Evolutionary conservation across 1,140 invertebrate genomes (phyloP), one percentile per base, ranked within the genome.

Genomic region (Caenorhabditis latens): DNA sequence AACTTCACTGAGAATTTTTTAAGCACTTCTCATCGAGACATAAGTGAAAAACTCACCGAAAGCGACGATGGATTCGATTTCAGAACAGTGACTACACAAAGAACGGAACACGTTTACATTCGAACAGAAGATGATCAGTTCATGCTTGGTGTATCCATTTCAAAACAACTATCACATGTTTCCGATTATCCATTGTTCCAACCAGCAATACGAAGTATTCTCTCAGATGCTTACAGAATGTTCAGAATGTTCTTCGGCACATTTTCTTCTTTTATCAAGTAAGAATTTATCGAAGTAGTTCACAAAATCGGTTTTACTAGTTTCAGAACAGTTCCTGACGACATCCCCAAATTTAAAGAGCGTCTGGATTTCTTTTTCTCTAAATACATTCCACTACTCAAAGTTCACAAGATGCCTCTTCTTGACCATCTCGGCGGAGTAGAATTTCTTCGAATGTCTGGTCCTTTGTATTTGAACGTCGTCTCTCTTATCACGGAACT

Each of bases 191-290:
- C 84, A 4, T 43, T 89, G 6, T 84, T 85, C 71, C 67, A 83
- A 32, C 86, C 89, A 21, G 82, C 87, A 9, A 50, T 89, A 24
- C 58, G 86, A 24, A 87, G 85, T 42, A 84, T 89, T 50, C 53
- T 89, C 13, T 53, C 58, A 13, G 82, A 87, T 21, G 55, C 89
- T 11, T 89, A 89, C 57, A 89, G 84, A 75, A 89, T 88, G 84
- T 89, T 89, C 48, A 53, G 85, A 32, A 83, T 89, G n/a, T 89
- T 89, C 57, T 89, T 89, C 48, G 89, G 89, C n/a, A 88, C 85
- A 2, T 87, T 89, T n/a, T 67, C 71, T 16, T 57, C 63, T 1
- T 67, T 84, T n/a, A 48, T 87, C 48, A 84, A 82, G 75, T 84
- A 55, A 71, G 83, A 86, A 89, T 32, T 61, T 86, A 21, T 82